Evolutionary conservation across 2,113 vertebrate genomes (phyloP), one percentile per base, ranked within the genome.

Genomic region (Saccopteryx leptura): DNA sequence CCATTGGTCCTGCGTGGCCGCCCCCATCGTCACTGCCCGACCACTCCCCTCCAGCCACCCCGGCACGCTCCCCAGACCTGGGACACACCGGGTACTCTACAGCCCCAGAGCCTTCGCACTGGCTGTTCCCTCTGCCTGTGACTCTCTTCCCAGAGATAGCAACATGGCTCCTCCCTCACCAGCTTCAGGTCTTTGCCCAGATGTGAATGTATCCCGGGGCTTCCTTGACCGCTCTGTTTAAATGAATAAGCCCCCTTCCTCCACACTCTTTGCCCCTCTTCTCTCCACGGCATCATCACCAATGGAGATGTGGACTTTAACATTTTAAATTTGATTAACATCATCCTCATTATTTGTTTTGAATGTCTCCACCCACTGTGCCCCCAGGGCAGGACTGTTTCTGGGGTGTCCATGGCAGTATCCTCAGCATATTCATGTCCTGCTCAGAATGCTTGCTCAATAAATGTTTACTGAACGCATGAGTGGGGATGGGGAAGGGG

Each of bases 1-100:
- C 33, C 15, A 0, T 6, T 1, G 8, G 90, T 7, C 31, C 26
- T 0, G 0, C 0, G 1, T 24, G 24, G 31, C 21, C 0, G 0
- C 14, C 33, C 17, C 50, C 5, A 4, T 65, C 48, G 60, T 85
- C 50, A 24, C 48, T 60, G 52, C 78, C 71, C 61, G 33, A 46
- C 8, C 6, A 9, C 13, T 18, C 31, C 39, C 72, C 33, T 63
- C 50, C 5, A 21, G 78, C n/a, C 75, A 56, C n/a, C 5, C 46
- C 0, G 17, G 10, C 46, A 24, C 21, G 54, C 39, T 28, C 33
- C 75, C 88, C 39, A n/a, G 18, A 58, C 48, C 13, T 54, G 52
- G 78, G 50, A 56, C 78, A 65, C 13, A 15, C 11, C 0, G 7
- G 69, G 26, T 80, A 26, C 4, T 1, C 19, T 17, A 4, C 13